phyloP scores from a whole-genome alignment of 2,797 vertebrate species.

The Sardinella longiceps region DNA sequence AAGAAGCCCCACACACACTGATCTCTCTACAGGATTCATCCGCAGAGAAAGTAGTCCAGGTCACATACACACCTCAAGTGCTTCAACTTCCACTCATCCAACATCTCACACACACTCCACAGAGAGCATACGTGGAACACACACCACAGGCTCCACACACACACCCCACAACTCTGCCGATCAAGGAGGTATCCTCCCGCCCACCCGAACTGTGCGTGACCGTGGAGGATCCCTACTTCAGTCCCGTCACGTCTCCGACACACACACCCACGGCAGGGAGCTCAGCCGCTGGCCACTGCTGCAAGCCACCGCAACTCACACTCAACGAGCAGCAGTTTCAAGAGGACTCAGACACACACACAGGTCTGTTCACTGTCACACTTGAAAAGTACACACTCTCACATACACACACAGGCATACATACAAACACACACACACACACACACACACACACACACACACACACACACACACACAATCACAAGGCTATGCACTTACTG shows the following conservation, averaged over 20 bases:
- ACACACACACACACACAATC: neutral
- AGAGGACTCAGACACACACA: neutral
- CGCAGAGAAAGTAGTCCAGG: neutral
- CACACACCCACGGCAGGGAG: neutral
- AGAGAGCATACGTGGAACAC: neutral
- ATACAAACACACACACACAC: neutral
- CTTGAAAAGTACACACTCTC: neutral
- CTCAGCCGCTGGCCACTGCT: neutral
- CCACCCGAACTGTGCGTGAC: conserved; percentile 56
- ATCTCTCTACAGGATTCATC: neutral
- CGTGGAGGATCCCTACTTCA: conserved; percentile 81
- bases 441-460: neutral
- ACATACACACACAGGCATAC: neutral
- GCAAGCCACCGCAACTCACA: neutral
- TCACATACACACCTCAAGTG: neutral
- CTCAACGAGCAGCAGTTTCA: conserved; percentile 57
- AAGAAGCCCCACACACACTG: neutral
- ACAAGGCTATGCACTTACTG: neutral
- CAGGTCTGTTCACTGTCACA: neutral
- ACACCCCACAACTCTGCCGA: too few relatives aligned
- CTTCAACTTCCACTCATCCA: neutral
- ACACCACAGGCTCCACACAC: neutral
- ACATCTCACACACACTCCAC: neutral
- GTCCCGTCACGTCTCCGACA: conserved; percentile 39
- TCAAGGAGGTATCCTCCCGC: neutral